phyloP scores from a whole-genome alignment of 2,888 invertebrate genomes.

The Anthophora plumipes region DNA sequence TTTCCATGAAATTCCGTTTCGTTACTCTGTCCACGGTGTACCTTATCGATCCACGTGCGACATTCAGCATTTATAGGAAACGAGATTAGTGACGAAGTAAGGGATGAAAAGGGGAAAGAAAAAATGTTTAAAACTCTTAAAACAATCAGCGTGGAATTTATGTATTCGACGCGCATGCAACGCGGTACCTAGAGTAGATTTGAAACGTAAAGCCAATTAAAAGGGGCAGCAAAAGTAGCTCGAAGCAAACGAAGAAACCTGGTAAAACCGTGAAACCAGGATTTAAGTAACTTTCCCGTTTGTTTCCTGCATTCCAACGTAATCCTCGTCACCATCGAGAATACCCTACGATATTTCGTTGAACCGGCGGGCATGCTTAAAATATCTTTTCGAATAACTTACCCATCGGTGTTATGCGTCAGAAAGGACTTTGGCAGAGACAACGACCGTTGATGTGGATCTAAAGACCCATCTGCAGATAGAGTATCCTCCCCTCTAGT shows the following conservation, averaged over 20 bases:
- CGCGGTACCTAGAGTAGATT: slow-evolving; percentile 20
- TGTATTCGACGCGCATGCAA: slow-evolving; percentile 23
- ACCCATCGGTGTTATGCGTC: slow-evolving; percentile 82
- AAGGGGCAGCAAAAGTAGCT: slow-evolving; percentile 27
- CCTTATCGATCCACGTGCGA: not conserved
- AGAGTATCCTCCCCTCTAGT: slow-evolving; percentile 80
- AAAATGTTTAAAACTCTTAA: slow-evolving; percentile 12
- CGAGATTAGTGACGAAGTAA: not conserved
- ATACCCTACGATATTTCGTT: not conserved
- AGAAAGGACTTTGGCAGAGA: slow-evolving; percentile 86
- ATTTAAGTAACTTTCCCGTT: slow-evolving; percentile 32
- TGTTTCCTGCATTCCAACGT: not conserved
- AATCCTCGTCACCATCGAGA: not conserved
- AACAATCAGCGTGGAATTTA: slow-evolving; percentile 11
- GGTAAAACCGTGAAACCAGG: slow-evolving; percentile 36
- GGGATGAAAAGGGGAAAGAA: no score
- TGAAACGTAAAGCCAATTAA: slow-evolving; percentile 52
- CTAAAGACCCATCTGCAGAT: slow-evolving; percentile 73
- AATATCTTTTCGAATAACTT: slow-evolving; percentile 63
- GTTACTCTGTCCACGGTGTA: not conserved
- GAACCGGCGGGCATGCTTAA: not conserved
- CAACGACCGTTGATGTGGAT: slow-evolving; percentile 84
- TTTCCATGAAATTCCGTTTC: not conserved
- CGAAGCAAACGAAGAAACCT: slow-evolving; percentile 23
- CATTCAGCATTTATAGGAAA: slow-evolving; percentile 11